Conservation (phyloP, 2,888 invertebrate species). For the Hyles lineata region DNA sequence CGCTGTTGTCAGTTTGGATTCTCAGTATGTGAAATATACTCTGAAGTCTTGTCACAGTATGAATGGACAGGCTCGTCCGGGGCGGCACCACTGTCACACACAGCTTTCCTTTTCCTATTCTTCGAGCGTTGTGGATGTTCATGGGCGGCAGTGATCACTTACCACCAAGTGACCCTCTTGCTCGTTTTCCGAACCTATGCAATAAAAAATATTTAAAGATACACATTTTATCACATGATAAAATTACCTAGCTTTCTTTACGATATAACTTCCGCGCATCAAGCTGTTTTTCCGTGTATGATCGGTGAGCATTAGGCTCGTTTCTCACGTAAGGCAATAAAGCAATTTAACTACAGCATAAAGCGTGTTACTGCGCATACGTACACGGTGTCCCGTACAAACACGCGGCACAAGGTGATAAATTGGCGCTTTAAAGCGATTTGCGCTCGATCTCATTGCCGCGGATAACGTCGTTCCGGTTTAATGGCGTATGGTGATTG, state of each 20-base stretch:
- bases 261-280: neutral
- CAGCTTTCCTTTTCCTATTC: no score
- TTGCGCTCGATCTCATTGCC: constrained; percentile 37
- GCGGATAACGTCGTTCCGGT: constrained; percentile 31
- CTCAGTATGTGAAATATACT: no score
- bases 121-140: no score
- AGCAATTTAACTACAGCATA: constrained; percentile 6
- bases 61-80: no score
- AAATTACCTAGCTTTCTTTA: neutral
- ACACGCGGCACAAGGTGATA: constrained; percentile 29
- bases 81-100: no score
- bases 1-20: no score
- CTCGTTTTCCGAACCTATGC: no score
- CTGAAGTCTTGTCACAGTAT: no score
- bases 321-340: neutral
- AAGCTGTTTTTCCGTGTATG: neutral
- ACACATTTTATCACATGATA: no score
- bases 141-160: no score
- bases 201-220: no score
- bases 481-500: constrained; percentile 25
- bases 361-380: neutral
- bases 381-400: constrained; percentile 2
- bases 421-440: constrained; percentile 39
- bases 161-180: no score
- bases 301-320: neutral